Conservation (phyloP, 2,888 invertebrate genomes). For the Plemyria rubiginata region DNA sequence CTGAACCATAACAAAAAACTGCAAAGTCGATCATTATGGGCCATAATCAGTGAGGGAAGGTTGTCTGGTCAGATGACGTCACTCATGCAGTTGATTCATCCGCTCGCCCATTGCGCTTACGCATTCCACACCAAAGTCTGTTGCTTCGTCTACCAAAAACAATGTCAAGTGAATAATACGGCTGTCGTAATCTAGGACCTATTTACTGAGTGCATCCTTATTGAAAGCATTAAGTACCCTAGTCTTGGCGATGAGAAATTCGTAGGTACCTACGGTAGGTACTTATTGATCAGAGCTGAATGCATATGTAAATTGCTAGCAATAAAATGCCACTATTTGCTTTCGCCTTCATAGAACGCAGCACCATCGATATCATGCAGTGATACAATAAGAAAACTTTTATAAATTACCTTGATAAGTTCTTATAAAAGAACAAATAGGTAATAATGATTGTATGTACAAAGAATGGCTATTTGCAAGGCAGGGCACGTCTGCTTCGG, state of each 20-base stretch:
- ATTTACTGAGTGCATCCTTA: conserved; percentile 41
- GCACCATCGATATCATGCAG: not conserved
- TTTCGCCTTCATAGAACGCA: too few species aligned
- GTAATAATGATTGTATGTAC: conserved; percentile 43
- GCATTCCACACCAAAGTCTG: conserved; percentile 62
- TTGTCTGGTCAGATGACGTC: conserved; percentile 74
- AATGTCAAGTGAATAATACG: conserved; percentile 46
- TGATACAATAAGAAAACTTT: conserved; percentile 1
- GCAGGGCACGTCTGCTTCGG: conserved; percentile 55
- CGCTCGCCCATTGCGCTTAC: conserved; percentile 61
- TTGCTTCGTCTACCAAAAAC: conserved; percentile 61
- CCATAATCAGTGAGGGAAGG: conserved; percentile 34
- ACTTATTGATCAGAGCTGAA: not conserved
- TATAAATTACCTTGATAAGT: not conserved
- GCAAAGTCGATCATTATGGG: not conserved
- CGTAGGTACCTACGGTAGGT: too few species aligned
- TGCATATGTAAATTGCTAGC: too few species aligned
- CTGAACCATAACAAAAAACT: not conserved
- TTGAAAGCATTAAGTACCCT: conserved; percentile 13
- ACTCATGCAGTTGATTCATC: conserved; percentile 63
- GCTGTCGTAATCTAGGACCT: conserved; percentile 38
- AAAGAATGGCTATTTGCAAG: conserved; percentile 49
- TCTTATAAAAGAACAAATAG: conserved; percentile 35
- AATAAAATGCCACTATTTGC: too few species aligned
- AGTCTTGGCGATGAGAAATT: conserved; percentile 7